Conservation (phyloP, 2,888 invertebrate genomes). For the Branchipolynoe longqiensis region DNA sequence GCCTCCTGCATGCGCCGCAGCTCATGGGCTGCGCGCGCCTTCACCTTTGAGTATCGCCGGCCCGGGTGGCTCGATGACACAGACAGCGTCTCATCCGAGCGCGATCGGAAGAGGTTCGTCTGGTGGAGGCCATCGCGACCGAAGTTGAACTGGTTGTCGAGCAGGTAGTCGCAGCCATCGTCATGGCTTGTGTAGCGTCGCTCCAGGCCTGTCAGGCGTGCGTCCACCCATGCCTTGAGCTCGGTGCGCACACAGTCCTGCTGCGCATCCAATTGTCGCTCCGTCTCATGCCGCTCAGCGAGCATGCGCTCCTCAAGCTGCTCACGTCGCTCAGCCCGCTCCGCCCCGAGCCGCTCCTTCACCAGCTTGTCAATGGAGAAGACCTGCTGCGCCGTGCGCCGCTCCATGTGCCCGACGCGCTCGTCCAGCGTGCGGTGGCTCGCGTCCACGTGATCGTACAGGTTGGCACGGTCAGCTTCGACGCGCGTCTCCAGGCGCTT, state of each 20-base stretch:
- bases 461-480: slow-evolving; percentile 90
- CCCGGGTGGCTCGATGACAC: slow-evolving; percentile 62
- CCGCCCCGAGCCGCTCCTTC: slow-evolving; percentile 86
- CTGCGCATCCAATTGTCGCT: slow-evolving; percentile 74
- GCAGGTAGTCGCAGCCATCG: slow-evolving; percentile 60
- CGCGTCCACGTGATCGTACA: slow-evolving; percentile 89
- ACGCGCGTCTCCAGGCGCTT: slow-evolving; percentile 91
- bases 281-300: slow-evolving; percentile 84
- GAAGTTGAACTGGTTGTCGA: slow-evolving; percentile 28
- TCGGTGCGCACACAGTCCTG: slow-evolving; percentile 72
- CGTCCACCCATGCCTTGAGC: slow-evolving; percentile 77
- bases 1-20: slow-evolving; percentile 13
- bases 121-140: slow-evolving; percentile 40
- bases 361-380: slow-evolving; percentile 73
- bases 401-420: slow-evolving; percentile 90
- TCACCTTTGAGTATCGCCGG: neutral
- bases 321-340: slow-evolving; percentile 86
- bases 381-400: slow-evolving; percentile 81
- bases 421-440: slow-evolving; percentile 91
- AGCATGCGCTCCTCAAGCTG: slow-evolving; percentile 84
- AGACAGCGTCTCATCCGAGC: slow-evolving; percentile 67
- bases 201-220: slow-evolving; percentile 64
- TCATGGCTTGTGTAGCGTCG: slow-evolving; percentile 45
- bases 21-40: slow-evolving; percentile 24
- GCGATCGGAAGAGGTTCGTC: slow-evolving; percentile 61